These are phyloP conservation scores for Scrobipalpa costella DNA, from an alignment of 2,888 invertebrate genomes.

Conservation along the genomic window DNA sequence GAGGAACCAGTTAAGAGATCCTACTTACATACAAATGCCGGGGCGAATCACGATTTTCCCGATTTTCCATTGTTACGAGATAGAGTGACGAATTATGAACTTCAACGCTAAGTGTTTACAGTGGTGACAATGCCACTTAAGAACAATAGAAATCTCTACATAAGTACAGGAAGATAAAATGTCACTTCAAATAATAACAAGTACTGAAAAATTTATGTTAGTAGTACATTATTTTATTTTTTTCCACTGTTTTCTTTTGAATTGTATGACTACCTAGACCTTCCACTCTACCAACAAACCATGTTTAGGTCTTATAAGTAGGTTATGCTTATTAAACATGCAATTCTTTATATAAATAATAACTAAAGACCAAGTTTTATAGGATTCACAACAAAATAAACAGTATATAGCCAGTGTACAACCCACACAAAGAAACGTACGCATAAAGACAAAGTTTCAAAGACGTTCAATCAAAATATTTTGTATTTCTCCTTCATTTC, in stretches of 20 bases:
- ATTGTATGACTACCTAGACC: too few relatives aligned
- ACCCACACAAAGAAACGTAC: background rate
- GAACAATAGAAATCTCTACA: background rate
- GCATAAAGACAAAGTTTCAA: background rate
- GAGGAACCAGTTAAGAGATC: constrained; percentile 14
- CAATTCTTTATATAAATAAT: too few relatives aligned
- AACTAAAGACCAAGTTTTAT: background rate
- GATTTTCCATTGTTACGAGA: background rate
- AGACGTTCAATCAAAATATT: too few relatives aligned
- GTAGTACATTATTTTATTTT: too few relatives aligned
- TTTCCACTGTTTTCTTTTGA: too few relatives aligned
- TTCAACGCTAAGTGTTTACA: constrained; percentile 3
- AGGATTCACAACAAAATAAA: background rate
- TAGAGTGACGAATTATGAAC: background rate
- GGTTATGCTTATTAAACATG: too few relatives aligned
- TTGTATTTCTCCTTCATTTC: too few relatives aligned
- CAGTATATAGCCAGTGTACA: background rate
- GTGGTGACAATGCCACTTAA: constrained; percentile 7
- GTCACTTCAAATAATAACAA: background rate
- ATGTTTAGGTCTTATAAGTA: too few relatives aligned
- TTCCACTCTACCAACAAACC: too few relatives aligned
- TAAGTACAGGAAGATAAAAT: background rate
- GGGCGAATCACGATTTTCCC: constrained; percentile 4
- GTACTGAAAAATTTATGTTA: too few relatives aligned
- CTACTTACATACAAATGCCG: constrained; percentile 14